Evolutionary conservation across 2,888 invertebrate species (phyloP), one percentile per base, ranked within the genome.

Genomic region (Candidula unifasciata): DNA sequence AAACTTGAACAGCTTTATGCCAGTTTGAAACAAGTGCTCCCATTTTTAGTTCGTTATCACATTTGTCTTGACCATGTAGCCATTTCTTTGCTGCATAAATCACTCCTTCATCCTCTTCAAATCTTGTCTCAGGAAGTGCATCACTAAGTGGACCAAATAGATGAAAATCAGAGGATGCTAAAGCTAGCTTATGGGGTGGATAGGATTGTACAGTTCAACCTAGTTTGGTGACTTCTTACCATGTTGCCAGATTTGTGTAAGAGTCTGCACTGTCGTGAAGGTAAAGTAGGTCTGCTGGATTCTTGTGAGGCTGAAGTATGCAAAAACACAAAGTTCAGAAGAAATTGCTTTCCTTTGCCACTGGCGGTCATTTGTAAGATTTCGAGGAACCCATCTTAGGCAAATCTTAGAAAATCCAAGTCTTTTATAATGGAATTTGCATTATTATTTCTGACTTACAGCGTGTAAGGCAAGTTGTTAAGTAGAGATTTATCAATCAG

Each of bases 151-250:
- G 68, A 68, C 13, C 27, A 27, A 66, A 10, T 0, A 71, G 71
- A 71, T 37, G 35, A 37, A 71, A 71, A 71, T 71, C 71, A 24
- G 71, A 71, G 37, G 71, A 21, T 71, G 37, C 71, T n/a, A 71
- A 35, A 71, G 35, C 37, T 8, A 37, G 37, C 21, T 37, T 71
- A 37, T 71, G 37, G 35, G 35, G 71, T 37, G 71, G 37, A 71
- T 71, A 37, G 35, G 71, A 37, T 35, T 37, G 37, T 37, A 71
- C 37, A 37, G 71, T 35, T 10, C 35, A 71, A 71, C 71, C 37
- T 5, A 69, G 35, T 35, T 35, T 35, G 33, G 33, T 35, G 69
- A 35, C 35, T 69, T 33, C 69, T 69, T 35, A 8, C 69, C 33
- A 35, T 69, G 71, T 71, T 71, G 37, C n/a, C 24, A 71, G 71